Base-by-base conservation (phyloP, 2,113 vertebrate genomes). In the Saiga tatarica region DNA sequence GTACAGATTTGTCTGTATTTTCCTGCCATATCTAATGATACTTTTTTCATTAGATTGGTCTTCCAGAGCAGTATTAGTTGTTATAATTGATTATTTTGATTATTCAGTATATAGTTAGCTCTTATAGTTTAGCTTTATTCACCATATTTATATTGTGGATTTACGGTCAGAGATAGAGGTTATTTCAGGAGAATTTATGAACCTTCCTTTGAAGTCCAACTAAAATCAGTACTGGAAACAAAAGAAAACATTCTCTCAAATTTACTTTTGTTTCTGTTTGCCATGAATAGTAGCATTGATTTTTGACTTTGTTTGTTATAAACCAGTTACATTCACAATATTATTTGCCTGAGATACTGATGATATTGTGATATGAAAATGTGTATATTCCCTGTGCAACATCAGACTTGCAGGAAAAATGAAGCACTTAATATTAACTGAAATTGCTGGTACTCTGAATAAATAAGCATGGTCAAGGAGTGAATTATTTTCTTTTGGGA, bases 1-100 rank as follows among this genome's bases (percentile, higher is more conserved):
- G 94, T 98, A 96, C 98, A 98, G 96, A 97, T 97, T 95, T 97
- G 97, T 97, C 97, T 98, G 98, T 98, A 98, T 98, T 98, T 98
- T 97, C 87, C 93, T 87, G 95, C 97, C 89, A 94, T 95, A 98
- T 98, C 97, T 98, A 97, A 98, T 98, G 98, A 98, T 97, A 89
- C 94, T 85, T 79, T 96, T 88, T 97, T 98, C 98, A 97, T 98
- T 98, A 98, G 98, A 97, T 95, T 92, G 95, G 96, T 97, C 97
- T 96, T 97, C 79, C 97, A 96, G 95, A 98, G 62, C 98, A 98
- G 98, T 98, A 98, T 98, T 98, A 98, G 97, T 98, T 96, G 74
- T 96, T 95, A 94, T 55, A 97, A 92, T 90, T 86, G 93, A 96
- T 98, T 96, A 96, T 97, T 98, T 98, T 98, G 94, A 47, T 97